Conservation (phyloP, 2,113 vertebrate genomes). For the Urocitellus parryii region DNA sequence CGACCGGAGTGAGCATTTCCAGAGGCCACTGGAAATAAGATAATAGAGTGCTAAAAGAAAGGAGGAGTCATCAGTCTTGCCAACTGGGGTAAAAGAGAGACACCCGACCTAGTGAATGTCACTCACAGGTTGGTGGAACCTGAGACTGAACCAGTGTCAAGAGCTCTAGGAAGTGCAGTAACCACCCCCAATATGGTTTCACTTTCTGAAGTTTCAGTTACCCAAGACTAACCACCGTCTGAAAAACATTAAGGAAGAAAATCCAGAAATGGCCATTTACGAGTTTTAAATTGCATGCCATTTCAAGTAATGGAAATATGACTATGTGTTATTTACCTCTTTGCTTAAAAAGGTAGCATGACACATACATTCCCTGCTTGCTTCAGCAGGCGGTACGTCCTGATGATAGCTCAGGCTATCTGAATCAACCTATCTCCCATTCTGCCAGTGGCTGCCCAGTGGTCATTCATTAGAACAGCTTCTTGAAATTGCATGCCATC, state of each 20-base stretch:
- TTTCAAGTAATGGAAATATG: background rate
- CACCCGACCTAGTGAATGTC: fast-evolving
- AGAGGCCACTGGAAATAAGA: background rate
- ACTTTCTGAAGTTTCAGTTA: background rate
- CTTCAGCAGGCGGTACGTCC: background rate
- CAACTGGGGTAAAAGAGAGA: background rate
- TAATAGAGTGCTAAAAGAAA: fast-evolving
- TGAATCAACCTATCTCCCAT: no score
- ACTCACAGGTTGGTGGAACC: fast-evolving
- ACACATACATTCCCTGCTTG: background rate
- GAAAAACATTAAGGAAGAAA: background rate
- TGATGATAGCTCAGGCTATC: background rate
- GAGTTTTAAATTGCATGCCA: background rate
- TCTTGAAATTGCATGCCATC: no score
- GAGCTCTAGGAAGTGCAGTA: background rate
- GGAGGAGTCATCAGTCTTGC: fast-evolving
- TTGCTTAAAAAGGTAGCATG: background rate
- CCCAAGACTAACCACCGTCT: no score
- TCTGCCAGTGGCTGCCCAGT: fast-evolving
- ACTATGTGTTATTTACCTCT: background rate
- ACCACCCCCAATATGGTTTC: no score
- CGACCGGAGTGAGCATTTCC: fast-evolving
- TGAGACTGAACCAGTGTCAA: fast-evolving
- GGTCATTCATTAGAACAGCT: no score
- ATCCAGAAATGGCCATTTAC: background rate